Base-by-base conservation (phyloP, 2,797 vertebrate genomes). In the Microctenopoma steveboyesi region DNA sequence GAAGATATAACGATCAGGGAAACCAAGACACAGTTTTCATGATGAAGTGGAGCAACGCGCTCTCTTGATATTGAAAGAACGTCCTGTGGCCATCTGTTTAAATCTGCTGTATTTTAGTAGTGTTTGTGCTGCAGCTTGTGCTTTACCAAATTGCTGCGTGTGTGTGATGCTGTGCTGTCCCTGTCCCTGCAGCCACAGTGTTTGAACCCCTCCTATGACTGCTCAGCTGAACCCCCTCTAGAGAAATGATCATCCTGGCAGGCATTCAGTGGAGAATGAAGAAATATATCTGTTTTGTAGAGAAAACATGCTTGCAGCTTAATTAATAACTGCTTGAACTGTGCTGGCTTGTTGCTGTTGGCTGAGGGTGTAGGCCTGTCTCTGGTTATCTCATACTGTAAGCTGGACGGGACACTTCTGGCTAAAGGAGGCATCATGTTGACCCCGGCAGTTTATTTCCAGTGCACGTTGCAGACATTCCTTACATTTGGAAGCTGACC, bases 181-280 rank as follows among this genome's bases (percentile, higher is more conserved):
- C 50, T 72, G 30, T 55, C 72, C 58, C 53, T 58, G 37, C 40
- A 40, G 43, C 59, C 15, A 0, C 62, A 6, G 56, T 6, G 55
- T 71, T 62, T 37, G 60, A 74, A 71, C 62, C 79, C 72, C 81
- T 75, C 85, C 78, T 85, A 56, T 89, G 83, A 89, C 86, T 69
- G 49, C 63, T 85, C 81, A 79, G 79, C 85, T 75, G 83, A 90
- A 87, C 60, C 54, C 63, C 47, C 76, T 48, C 53, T 51, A 76
- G 63, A 55, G 42, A 55, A 15, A 35, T 70, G 60, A 33, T 92
- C 90, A 92, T 93, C 88, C 88, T 55, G 59, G 89, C 85, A 89
- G 81, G 76, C 74, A 75, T 89, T 78, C 70, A 57, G 57, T 10
- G 14, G 73, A 71, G 84, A 22, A 81, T 57, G 16, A 60, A 65